Conservation (phyloP, 35 echinoderm and acorn worm genomes). For the Eucidaris tribuloides region DNA sequence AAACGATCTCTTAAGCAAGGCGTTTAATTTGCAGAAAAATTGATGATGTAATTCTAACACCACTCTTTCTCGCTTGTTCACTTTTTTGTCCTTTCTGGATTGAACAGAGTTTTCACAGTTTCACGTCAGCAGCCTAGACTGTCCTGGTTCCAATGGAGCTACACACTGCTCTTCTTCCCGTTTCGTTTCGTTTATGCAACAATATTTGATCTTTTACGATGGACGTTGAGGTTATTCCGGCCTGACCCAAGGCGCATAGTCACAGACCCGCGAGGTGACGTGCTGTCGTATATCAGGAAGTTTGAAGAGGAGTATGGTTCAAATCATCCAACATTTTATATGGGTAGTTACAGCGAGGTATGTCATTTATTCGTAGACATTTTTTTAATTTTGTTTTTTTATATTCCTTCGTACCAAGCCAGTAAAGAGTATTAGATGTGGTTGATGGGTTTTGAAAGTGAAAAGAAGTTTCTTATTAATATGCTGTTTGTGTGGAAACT, state of each 20-base stretch:
- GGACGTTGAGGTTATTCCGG: conserved; percentile 51
- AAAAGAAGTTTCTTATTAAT: too few species aligned
- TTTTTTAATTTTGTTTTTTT: too few species aligned
- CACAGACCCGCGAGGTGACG: conserved; percentile 80
- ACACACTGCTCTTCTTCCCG: conserved; percentile 70
- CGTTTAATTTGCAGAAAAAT: too few species aligned
- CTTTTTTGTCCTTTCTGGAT: neutral
- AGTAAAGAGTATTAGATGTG: too few species aligned
- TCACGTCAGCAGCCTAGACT: conserved; percentile 32
- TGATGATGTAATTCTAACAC: too few species aligned
- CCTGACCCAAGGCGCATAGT: conserved; percentile 78
- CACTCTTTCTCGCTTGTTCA: too few species aligned
- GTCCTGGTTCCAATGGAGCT: conserved; percentile 77
- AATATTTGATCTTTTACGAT: conserved; percentile 60
- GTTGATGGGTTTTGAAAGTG: too few species aligned
- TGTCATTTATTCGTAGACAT: too few species aligned
- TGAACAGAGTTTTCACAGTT: conserved; percentile 80
- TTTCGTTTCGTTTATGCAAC: conserved; percentile 85
- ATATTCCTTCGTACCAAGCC: too few species aligned
- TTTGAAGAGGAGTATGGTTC: conserved; percentile 74
- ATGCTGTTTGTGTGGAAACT: too few species aligned
- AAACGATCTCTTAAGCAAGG: too few species aligned
- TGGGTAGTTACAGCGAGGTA: conserved; percentile 84
- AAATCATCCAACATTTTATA: conserved; percentile 86
- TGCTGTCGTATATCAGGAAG: conserved; percentile 68